Conservation (phyloP, 2,888 invertebrate genomes). For the Andricus curvator region DNA sequence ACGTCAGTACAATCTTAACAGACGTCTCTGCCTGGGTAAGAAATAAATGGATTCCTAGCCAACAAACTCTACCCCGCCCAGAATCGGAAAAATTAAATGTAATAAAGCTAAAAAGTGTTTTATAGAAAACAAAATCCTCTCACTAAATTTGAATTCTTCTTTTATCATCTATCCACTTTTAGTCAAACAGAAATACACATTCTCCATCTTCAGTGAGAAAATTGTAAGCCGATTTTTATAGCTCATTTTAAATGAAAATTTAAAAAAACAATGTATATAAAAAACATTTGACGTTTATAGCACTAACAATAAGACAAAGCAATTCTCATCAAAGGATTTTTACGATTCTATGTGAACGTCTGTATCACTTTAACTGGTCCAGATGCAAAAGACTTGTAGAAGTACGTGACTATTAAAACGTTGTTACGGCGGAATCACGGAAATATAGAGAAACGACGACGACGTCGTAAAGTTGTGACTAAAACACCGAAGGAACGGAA, state of each 20-base stretch:
- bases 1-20: slow-evolving; percentile 50
- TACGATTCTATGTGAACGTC: slow-evolving; percentile 1
- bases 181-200: neutral
- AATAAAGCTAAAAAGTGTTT: neutral
- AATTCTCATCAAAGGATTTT: slow-evolving; percentile 10
- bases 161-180: neutral
- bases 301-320: neutral
- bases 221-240: neutral
- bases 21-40: slow-evolving; percentile 33
- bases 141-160: neutral
- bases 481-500: neutral
- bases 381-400: slow-evolving; percentile 4
- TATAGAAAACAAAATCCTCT: neutral
- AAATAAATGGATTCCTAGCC: slow-evolving; percentile 43
- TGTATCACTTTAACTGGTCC: slow-evolving; percentile 8
- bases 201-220: neutral
- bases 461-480: slow-evolving; percentile 20
- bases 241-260: neutral
- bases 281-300: neutral
- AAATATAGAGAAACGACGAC: slow-evolving; percentile 1
- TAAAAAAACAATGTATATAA: no score
- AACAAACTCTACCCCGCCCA: neutral
- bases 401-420: slow-evolving; percentile 30
- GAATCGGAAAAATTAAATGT: neutral
- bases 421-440: neutral